These are phyloP conservation scores for Callinectes sapidus DNA, from an alignment of 2,888 invertebrate genomes.

Conservation along the genomic window DNA sequence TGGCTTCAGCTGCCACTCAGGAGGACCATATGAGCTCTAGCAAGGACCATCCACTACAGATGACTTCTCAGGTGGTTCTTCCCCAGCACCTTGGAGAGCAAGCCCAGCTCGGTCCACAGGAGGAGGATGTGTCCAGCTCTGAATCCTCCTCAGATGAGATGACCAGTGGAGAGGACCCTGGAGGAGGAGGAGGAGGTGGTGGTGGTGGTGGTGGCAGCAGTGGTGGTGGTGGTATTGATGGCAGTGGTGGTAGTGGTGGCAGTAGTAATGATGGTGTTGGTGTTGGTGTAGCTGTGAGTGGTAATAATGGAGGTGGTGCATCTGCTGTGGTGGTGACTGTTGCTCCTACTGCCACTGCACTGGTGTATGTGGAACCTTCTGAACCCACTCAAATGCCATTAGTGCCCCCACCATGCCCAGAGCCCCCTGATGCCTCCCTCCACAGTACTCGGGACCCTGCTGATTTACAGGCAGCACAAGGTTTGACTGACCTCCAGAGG, in stretches of 20 bases:
- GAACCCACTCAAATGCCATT: slow-evolving; percentile 5
- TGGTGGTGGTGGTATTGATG: slow-evolving; percentile 16
- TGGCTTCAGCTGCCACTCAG: slow-evolving; percentile 22
- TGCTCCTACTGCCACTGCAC: slow-evolving; percentile 41
- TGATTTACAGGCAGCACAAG: slow-evolving; percentile 67
- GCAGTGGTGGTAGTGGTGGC: neutral
- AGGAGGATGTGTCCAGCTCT: slow-evolving; percentile 40
- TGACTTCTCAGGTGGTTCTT: neutral
- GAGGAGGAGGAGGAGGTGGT: slow-evolving; percentile 47
- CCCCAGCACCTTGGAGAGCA: slow-evolving; percentile 35
- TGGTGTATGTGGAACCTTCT: slow-evolving; percentile 48
- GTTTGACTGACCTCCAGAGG: slow-evolving; percentile 59
- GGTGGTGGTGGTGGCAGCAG: slow-evolving; percentile 14
- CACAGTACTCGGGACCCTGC: slow-evolving; percentile 66
- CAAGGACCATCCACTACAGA: slow-evolving; percentile 26
- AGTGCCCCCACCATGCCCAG: slow-evolving; percentile 43
- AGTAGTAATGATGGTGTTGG: neutral
- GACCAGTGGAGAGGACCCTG: slow-evolving; percentile 25
- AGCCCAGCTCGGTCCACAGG: slow-evolving; percentile 36
- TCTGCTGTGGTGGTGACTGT: slow-evolving; percentile 34
- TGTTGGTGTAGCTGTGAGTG: slow-evolving; percentile 12
- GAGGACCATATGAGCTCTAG: neutral
- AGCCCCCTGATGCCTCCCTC: slow-evolving; percentile 21
- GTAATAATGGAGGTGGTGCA: slow-evolving; percentile 14
- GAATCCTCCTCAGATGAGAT: slow-evolving; percentile 52